These are phyloP conservation scores for Nibea coibor DNA, from an alignment of 2,113 vertebrate species.

Conservation along the genomic window DNA sequence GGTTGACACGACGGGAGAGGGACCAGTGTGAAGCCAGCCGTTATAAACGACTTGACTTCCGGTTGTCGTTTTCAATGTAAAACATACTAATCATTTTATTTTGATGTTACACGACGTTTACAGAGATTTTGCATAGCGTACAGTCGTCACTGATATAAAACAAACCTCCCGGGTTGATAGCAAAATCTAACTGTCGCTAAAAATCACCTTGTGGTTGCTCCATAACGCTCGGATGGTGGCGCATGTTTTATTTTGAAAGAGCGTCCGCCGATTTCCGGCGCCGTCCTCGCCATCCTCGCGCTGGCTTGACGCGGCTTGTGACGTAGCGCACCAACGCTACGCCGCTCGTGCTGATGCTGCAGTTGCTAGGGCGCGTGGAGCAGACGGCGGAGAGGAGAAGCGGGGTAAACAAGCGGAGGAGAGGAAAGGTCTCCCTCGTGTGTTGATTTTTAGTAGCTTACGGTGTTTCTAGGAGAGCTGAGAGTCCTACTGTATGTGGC, in stretches of 20 bases:
- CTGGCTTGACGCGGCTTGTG: slow-evolving; percentile 51
- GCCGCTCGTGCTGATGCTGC: slow-evolving; percentile 79
- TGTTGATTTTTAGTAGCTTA: neutral
- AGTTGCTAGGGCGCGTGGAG: slow-evolving; percentile 83
- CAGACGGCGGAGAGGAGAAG: slow-evolving; percentile 64
- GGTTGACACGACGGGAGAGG: slow-evolving; percentile 64
- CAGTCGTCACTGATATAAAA: too few relatives aligned
- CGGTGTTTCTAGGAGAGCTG: neutral
- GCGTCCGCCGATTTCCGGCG: slow-evolving; percentile 7
- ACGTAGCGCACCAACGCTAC: slow-evolving; percentile 68
- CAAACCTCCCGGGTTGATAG: too few relatives aligned
- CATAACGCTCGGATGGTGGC: neutral
- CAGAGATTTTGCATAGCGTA: too few relatives aligned
- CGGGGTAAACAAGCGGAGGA: slow-evolving; percentile 58
- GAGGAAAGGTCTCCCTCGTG: slow-evolving; percentile 55
- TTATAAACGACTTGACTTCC: fast-evolving
- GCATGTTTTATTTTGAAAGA: neutral
- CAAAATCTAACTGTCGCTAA: neutral
- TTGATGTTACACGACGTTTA: too few relatives aligned
- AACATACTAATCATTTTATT: neutral
- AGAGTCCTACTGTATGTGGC: too few relatives aligned
- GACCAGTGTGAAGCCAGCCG: slow-evolving; percentile 60
- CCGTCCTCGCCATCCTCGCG: fast-evolving
- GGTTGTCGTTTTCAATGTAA: slow-evolving; percentile 35
- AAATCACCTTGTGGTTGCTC: neutral